Evolutionary conservation across 35 echinoderm and acorn worm species (phyloP).

Genomic region (Acanthaster planci): DNA sequence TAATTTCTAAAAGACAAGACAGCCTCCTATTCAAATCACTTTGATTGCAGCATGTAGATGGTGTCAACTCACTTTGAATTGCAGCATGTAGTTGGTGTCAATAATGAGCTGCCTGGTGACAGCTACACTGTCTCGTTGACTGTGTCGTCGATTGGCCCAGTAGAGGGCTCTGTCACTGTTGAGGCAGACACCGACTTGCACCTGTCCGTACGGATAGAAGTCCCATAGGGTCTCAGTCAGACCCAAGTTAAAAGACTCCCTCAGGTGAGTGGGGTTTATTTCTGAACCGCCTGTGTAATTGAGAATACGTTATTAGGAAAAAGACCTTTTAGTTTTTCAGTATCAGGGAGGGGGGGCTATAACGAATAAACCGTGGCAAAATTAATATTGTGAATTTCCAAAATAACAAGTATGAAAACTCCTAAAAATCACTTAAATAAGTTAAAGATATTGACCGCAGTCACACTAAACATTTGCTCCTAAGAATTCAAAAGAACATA

Average conservation of each 20-base stretch:
- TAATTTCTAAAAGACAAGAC: too few relatives aligned
- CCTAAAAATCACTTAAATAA: too few relatives aligned
- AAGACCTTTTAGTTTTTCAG: too few relatives aligned
- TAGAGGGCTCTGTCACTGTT: constrained; percentile 59
- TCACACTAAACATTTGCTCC: too few relatives aligned
- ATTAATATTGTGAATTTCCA: too few relatives aligned
- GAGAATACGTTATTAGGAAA: neutral
- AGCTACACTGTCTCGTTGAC: neutral
- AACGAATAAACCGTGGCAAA: too few relatives aligned
- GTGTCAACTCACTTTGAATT: constrained; percentile 86
- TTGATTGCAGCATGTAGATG: too few relatives aligned
- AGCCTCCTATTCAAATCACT: too few relatives aligned
- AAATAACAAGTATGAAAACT: too few relatives aligned
- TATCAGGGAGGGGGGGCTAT: too few relatives aligned
- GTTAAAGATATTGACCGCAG: too few relatives aligned
- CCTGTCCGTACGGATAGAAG: constrained; percentile 73
- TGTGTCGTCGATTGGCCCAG: constrained; percentile 63
- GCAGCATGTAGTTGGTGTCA: constrained; percentile 76
- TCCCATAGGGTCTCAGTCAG: constrained; percentile 60
- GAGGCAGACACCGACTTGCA: constrained; percentile 50
- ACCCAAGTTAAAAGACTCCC: constrained; percentile 58
- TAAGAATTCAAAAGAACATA: too few relatives aligned
- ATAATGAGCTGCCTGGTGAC: constrained; percentile 66
- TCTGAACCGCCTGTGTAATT: constrained; percentile 80
- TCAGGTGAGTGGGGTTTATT: constrained; percentile 71